Evolutionary conservation across 2,113 vertebrate genomes (phyloP).

Genomic region (Lepidothrix coronata): DNA sequence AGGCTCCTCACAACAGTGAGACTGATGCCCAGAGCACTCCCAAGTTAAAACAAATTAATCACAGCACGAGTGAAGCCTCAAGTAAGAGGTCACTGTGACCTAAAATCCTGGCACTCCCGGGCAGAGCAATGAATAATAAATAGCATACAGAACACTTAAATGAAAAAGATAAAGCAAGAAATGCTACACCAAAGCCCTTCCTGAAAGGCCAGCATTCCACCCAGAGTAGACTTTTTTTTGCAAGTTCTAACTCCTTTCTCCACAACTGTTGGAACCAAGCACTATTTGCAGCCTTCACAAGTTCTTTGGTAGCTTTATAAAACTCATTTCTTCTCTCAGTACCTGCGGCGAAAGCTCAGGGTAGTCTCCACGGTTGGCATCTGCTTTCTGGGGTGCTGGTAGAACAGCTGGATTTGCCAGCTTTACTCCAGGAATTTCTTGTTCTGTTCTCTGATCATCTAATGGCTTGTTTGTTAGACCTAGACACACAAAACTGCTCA

Average conservation of each 20-base stretch:
- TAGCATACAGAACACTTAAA: background rate
- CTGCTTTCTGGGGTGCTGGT: conserved; percentile 71
- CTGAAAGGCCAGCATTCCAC: background rate
- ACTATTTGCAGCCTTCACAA: background rate
- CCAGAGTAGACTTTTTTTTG: background rate
- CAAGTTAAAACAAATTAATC: background rate
- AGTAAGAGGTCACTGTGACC: background rate
- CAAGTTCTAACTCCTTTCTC: background rate
- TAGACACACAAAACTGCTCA: conserved; percentile 46
- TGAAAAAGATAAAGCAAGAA: background rate
- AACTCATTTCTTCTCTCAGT: background rate
- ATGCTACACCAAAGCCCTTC: background rate
- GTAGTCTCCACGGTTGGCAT: background rate
- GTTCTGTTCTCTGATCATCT: conserved; percentile 65
- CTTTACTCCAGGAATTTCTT: conserved; percentile 69
- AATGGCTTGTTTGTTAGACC: conserved; percentile 48
- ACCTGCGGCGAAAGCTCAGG: conserved; percentile 76
- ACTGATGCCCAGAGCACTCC: background rate
- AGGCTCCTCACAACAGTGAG: background rate
- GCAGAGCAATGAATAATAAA: background rate
- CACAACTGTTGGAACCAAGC: background rate
- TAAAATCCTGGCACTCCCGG: background rate
- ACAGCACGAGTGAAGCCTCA: background rate
- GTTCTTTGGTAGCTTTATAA: background rate
- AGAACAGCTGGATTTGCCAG: conserved; percentile 72